Base-by-base conservation (phyloP, 2,888 invertebrate species). In the Syritta pipiens region DNA sequence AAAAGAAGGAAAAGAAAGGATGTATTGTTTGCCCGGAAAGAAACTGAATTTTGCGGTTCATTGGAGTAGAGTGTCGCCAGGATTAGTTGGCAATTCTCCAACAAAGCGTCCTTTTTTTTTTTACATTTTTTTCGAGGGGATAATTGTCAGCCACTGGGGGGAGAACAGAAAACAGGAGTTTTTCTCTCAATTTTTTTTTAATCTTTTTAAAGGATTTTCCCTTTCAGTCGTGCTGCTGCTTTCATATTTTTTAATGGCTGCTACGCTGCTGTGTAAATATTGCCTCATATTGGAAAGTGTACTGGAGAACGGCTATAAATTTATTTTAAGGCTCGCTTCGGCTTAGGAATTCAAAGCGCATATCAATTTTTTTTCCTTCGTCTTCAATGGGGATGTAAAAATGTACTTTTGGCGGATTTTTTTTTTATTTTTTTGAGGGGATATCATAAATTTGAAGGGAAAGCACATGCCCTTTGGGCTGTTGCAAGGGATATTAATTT, bases 1-100 rank as follows among this genome's bases (percentile, higher is more conserved):
- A 37, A 49, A 24, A 55, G 19, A 30, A 26, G 35, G 46, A 69
- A 59, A 55, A 32, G 49, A 67, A n/a, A n/a, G n/a, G n/a, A n/a
- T n/a, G n/a, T n/a, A n/a, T n/a, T 79, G 67, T 77, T 71, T 77
- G 46, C 76, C 20, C 46, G 14, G 28, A 48, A 49, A 32, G 26
- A 19, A 51, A 62, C 28, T 46, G 57, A 57, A 22, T 62, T 62
- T 74, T 67, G 60, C 55, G 74, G 79, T 74, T 68, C 74, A 79
- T 79, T 62, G 79, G 51, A 51, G 65, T 60, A 60, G 62, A 74
- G 55, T 63, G 62, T 40, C 46, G 55, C 59, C 14, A 22, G 74
- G 74, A 79, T 79, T 79, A 74, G 79, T 79, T 79, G 55, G 67
- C 63, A 69, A 62, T 71, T 76, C 63, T 57, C 35, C 71, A 51